phyloP scores from a whole-genome alignment of 2,797 vertebrate species.

The Philypnodon macrostomus region DNA sequence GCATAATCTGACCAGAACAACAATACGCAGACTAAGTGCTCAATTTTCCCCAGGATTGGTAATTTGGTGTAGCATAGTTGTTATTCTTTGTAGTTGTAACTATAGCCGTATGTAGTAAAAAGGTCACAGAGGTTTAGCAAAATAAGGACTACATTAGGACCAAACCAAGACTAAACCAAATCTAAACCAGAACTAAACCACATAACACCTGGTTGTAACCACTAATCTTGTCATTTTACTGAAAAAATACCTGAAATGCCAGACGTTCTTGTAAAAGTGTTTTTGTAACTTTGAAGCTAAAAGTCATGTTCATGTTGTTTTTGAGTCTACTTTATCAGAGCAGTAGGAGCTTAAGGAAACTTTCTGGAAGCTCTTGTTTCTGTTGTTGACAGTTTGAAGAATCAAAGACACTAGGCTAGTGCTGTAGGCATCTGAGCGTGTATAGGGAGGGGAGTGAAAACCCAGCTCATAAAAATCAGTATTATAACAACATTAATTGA shows the following conservation, averaged over 20 bases:
- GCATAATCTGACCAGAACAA: constrained; percentile 57
- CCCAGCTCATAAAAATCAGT: constrained; percentile 78
- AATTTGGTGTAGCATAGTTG: constrained; percentile 10
- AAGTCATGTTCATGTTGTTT: constrained; percentile 40
- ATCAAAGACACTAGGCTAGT: constrained; percentile 32
- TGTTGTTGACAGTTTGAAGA: constrained; percentile 33
- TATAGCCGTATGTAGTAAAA: no score
- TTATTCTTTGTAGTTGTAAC: constrained; percentile 17
- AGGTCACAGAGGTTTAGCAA: no score
- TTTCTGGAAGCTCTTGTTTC: constrained; percentile 30
- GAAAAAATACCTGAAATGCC: constrained; percentile 20
- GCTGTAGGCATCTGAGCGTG: constrained; percentile 7
- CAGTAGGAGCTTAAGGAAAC: constrained; percentile 22
- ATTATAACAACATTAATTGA: constrained; percentile 87
- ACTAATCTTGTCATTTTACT: no score
- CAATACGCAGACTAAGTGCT: constrained; percentile 18
- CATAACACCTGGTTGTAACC: no score
- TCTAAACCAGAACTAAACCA: no score
- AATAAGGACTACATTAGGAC: no score
- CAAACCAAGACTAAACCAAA: no score
- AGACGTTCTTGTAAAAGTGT: constrained; percentile 24
- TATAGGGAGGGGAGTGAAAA: constrained; percentile 39
- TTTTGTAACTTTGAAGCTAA: constrained; percentile 18
- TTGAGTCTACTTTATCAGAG: constrained; percentile 33
- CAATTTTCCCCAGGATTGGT: constrained; percentile 27